A percentile compares a stretch with the other conserved stretches of the same genome.
Evolutionary conservation across 2,797 vertebrate species (phyloP).

Genomic region (Hippoglossus hippoglossus): DNA sequence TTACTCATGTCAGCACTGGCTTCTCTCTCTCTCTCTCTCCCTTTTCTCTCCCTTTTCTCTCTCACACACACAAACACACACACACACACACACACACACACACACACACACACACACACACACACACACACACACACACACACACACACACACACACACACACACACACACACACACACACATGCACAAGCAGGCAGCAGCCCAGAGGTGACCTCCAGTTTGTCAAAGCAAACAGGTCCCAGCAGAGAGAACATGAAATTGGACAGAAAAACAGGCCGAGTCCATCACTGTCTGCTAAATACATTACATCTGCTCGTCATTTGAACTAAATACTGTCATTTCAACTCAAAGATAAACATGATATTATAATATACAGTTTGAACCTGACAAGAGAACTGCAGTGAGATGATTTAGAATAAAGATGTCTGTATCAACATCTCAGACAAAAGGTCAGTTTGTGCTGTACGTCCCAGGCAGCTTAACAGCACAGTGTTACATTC

Average conservation of each 20-base stretch:
- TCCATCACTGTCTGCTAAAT: neutral
- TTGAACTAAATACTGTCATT: too few relatives aligned
- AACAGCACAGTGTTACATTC: too few relatives aligned
- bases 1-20: conserved; percentile 61
- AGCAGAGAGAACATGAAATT: conserved; percentile 1
- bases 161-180: conserved; percentile 17
- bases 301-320: too few relatives aligned
- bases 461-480: too few relatives aligned
- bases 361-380: too few relatives aligned
- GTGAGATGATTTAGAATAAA: too few relatives aligned
- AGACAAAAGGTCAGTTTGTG: too few relatives aligned
- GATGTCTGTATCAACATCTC: too few relatives aligned
- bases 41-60: neutral
- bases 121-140: too few relatives aligned
- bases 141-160: conserved; percentile 4
- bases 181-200: neutral
- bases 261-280: neutral
- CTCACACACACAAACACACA: neutral
- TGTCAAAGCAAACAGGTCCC: conserved; percentile 9
- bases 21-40: conserved; percentile 4
- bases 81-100: conserved; percentile 7
- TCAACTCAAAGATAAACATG: too few relatives aligned
- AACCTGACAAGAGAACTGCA: too few relatives aligned
- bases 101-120: neutral
- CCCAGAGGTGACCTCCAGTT: conserved; percentile 17